Conservation (phyloP, 2,113 vertebrate species). For the Myiozetetes cayanensis region DNA sequence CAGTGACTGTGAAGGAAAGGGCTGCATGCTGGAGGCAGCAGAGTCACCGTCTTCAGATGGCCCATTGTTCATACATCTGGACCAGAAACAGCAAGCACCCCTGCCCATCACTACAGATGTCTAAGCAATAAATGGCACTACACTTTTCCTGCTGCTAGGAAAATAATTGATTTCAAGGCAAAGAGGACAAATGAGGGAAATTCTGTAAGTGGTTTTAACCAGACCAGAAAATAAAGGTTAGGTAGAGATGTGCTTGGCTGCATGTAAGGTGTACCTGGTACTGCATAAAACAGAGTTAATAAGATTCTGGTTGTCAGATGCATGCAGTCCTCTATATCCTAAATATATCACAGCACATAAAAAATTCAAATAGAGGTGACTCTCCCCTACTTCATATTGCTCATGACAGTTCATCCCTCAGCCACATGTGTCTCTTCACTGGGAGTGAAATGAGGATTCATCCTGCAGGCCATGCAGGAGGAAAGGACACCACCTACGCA, state of each 20-base stretch:
- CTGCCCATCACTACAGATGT: neutral
- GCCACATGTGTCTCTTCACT: neutral
- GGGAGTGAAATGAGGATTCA: neutral
- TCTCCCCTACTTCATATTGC: neutral
- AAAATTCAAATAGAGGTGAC: neutral
- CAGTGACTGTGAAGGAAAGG: neutral
- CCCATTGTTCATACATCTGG: neutral
- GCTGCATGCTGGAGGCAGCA: neutral
- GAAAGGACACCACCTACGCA: neutral
- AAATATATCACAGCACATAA: neutral
- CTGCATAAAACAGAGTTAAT: neutral
- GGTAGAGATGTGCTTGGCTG: neutral
- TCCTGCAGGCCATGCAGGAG: neutral
- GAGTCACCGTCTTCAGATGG: neutral
- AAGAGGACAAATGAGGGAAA: neutral
- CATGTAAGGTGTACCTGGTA: neutral
- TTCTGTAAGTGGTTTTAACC: neutral
- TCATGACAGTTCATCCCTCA: neutral
- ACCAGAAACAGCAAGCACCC: neutral
- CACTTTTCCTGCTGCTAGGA: neutral
- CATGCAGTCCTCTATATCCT: neutral
- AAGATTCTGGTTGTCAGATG: fast-evolving
- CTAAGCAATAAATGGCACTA: neutral
- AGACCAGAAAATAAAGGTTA: neutral
- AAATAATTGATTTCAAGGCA: neutral